These are phyloP conservation scores for Gortyna flavago DNA, from an alignment of 2,888 invertebrate species.

Conservation along the genomic window DNA sequence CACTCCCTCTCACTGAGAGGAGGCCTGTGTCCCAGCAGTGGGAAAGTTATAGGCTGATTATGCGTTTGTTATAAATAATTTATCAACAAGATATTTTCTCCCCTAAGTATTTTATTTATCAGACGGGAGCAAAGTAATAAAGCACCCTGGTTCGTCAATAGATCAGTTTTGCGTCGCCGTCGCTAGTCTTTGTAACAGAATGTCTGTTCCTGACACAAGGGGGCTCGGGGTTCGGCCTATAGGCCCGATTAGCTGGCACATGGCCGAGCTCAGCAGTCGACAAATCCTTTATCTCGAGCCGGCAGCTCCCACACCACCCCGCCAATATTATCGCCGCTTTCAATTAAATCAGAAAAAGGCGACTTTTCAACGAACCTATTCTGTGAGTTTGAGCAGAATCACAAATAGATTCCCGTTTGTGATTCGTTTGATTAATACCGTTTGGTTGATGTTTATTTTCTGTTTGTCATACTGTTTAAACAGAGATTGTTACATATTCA, in stretches of 20 bases:
- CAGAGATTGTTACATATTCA: slow-evolving; percentile 28
- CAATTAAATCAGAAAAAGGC: slow-evolving; percentile 80
- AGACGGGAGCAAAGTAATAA: slow-evolving; percentile 27
- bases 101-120: slow-evolving; percentile 18
- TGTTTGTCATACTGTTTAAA: slow-evolving; percentile 17
- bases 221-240: slow-evolving; percentile 67
- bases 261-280: slow-evolving; percentile 72
- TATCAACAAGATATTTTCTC: slow-evolving; percentile 2
- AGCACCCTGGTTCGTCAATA: slow-evolving; percentile 44
- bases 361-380: slow-evolving; percentile 75
- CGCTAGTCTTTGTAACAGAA: slow-evolving; percentile 66
- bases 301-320: slow-evolving; percentile 69
- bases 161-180: slow-evolving; percentile 46
- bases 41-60: no score
- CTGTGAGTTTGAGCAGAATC: slow-evolving; percentile 68
- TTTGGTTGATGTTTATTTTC: slow-evolving; percentile 26
- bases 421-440: slow-evolving; percentile 45
- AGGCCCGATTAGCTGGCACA: slow-evolving; percentile 74
- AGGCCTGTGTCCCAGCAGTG: background rate
- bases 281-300: slow-evolving; percentile 81
- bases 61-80: slow-evolving; percentile 7
- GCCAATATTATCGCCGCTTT: slow-evolving; percentile 76
- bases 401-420: slow-evolving; percentile 68
- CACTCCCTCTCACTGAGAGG: background rate
- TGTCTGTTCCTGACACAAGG: slow-evolving; percentile 72